Conservation (phyloP, 2,888 invertebrate genomes). For the Spodoptera picta region DNA sequence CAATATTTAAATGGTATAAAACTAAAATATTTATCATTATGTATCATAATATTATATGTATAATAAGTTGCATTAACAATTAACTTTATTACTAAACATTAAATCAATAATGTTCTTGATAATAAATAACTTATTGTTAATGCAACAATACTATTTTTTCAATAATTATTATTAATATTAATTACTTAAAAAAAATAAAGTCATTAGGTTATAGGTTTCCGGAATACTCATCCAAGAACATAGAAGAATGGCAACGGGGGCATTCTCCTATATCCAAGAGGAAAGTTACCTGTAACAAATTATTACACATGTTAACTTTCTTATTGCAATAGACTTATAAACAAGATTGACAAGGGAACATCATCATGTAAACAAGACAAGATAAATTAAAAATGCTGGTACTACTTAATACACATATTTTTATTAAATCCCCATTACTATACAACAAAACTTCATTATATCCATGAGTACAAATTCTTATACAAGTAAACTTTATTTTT, state of each 20-base stretch:
- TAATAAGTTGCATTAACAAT: conserved; percentile 25
- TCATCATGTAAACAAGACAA: too few relatives aligned
- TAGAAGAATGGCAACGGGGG: conserved; percentile 81
- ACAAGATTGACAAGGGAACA: too few relatives aligned
- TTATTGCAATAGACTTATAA: too few relatives aligned
- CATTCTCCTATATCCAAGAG: conserved; percentile 84
- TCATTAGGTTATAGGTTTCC: conserved; percentile 43
- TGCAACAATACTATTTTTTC: neutral
- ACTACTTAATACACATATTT: too few relatives aligned
- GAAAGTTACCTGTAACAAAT: conserved; percentile 81
- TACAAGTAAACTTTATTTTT: too few relatives aligned
- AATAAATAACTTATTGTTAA: conserved; percentile 28
- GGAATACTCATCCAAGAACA: conserved; percentile 78
- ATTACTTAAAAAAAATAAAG: too few relatives aligned
- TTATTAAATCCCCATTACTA: too few relatives aligned
- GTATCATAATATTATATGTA: neutral
- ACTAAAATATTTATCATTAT: conserved; percentile 1
- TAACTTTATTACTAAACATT: conserved; percentile 26
- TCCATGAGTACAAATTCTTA: too few relatives aligned
- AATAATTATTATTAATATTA: too few relatives aligned
- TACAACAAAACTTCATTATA: too few relatives aligned
- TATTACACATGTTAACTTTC: neutral
- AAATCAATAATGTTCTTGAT: conserved; percentile 20
- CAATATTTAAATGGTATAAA: conserved; percentile 41
- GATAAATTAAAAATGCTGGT: too few relatives aligned